phyloP scores from a whole-genome alignment of 2,888 invertebrate genomes.

The Pristionchus entomophagus region DNA sequence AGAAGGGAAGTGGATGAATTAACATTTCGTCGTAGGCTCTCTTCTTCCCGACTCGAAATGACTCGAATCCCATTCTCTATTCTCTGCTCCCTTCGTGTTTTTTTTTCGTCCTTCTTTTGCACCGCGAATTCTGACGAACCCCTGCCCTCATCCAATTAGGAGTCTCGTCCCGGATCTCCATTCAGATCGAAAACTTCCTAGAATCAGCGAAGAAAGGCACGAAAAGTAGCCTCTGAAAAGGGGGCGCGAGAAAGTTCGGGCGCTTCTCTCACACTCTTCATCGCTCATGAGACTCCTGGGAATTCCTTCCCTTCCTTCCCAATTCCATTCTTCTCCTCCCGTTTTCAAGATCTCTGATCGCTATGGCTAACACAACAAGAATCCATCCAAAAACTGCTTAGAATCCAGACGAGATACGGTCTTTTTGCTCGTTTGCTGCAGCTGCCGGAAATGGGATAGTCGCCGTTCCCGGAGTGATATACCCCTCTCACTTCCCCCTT shows the following conservation, averaged over 20 bases:
- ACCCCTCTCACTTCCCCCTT: not conserved
- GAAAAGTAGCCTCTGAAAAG: not conserved
- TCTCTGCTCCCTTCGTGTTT: not conserved
- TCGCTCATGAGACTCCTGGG: conserved; percentile 12
- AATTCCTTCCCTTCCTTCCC: not conserved
- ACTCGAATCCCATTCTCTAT: not conserved
- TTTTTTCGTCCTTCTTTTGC: not conserved
- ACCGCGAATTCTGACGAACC: not conserved
- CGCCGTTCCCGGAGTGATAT: not conserved
- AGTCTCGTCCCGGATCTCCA: not conserved
- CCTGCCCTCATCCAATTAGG: not conserved
- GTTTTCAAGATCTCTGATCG: not conserved
- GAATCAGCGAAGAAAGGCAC: not conserved
- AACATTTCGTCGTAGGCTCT: not conserved
- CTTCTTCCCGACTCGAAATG: not conserved
- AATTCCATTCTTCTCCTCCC: not conserved
- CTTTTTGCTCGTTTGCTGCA: not conserved
- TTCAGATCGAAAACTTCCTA: conserved; percentile 5
- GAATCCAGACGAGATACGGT: not conserved
- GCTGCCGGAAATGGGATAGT: no score
- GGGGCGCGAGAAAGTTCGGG: not conserved
- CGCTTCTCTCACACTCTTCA: not conserved
- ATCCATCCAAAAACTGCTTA: not conserved
- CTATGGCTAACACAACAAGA: not conserved
- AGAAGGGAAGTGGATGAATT: not conserved